Base-by-base conservation (phyloP, 2,797 vertebrate genomes). In the Bufotes viridis region DNA sequence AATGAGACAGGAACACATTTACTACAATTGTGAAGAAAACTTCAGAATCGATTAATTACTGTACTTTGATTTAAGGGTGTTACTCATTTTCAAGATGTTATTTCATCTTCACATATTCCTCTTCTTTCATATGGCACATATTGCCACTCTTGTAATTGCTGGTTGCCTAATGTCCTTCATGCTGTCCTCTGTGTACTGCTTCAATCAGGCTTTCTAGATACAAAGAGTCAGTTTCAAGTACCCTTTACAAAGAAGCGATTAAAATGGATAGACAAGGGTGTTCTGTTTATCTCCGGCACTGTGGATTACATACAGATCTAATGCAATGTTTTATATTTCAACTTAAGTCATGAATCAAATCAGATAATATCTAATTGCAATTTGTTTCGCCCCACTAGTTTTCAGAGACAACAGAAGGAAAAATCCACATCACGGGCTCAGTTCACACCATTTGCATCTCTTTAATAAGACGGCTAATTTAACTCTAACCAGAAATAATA, bases 401-500 rank as follows among this genome's bases (percentile, higher is more conserved):
- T 91, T 91, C 88, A 90, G 53, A 91, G 91, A 89, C 92, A 92
- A 92, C 92, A 93, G 92, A 92, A 93, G 92, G 29, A 93, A 93
- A 92, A 93, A 93, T 92, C 82, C 72, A 90, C 90, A 92, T 86
- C 90, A 90, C 90, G 92, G 92, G 91, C 92, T 81, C 61, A 89
- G 90, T 92, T 92, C 82, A 90, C 86, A 91, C 91, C 89, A 93
- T 94, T 93, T 94, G 90, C 92, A 93, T 94, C 92, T 92, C 92
- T 93, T 93, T 94, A 92, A 92, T 91, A 92, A 92, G 92, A 93
- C 92, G 92, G 92, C 89, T 94, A 92, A 94, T 94, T 93, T 90
- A 91, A 92, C 92, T 92, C 91, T 91, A 88, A 90, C 93, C 91
- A 90, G 93, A 90, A 92, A 91, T 53, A 93, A 94, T 92, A 91